Evolutionary conservation across 2,113 vertebrate genomes (phyloP).

Genomic region (Sclerurus mexicanus): DNA sequence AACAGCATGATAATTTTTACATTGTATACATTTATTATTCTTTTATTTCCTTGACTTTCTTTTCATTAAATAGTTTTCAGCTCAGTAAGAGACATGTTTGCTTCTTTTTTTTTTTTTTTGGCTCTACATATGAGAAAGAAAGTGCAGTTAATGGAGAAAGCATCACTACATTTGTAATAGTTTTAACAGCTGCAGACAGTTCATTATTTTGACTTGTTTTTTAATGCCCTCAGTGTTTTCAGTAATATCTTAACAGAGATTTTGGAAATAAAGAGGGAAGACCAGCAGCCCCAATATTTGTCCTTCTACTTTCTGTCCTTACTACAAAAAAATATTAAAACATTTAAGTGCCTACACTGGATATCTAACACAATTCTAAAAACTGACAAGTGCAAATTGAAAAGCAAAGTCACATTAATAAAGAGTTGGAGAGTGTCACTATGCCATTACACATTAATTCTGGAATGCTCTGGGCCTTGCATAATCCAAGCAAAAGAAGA

Average conservation of each 20-base stretch:
- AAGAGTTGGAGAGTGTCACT: background rate
- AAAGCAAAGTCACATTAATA: slow-evolving; percentile 21
- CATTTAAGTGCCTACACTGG: background rate
- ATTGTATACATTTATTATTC: background rate
- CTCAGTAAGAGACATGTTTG: background rate
- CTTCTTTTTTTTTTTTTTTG: background rate
- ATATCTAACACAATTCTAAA: background rate
- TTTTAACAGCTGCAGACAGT: slow-evolving; percentile 32
- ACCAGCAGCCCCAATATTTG: background rate
- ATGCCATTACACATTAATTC: background rate
- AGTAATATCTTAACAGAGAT: background rate
- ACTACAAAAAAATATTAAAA: background rate
- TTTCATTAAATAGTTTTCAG: background rate
- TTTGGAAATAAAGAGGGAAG: background rate
- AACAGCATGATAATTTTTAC: background rate
- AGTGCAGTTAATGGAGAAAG: slow-evolving; percentile 30
- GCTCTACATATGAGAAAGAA: background rate
- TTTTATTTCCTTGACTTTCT: background rate
- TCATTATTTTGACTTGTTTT: slow-evolving; percentile 34
- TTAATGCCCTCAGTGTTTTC: background rate
- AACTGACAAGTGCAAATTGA: slow-evolving; percentile 43
- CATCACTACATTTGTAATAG: background rate
- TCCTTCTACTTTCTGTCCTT: background rate
- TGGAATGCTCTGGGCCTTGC: background rate
- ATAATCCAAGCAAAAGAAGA: background rate